Percentiles rank a stretch among this genome's conserved stretches.
phyloP scores from a whole-genome alignment of 2,113 vertebrate genomes.

The Recurvirostra avosetta region DNA sequence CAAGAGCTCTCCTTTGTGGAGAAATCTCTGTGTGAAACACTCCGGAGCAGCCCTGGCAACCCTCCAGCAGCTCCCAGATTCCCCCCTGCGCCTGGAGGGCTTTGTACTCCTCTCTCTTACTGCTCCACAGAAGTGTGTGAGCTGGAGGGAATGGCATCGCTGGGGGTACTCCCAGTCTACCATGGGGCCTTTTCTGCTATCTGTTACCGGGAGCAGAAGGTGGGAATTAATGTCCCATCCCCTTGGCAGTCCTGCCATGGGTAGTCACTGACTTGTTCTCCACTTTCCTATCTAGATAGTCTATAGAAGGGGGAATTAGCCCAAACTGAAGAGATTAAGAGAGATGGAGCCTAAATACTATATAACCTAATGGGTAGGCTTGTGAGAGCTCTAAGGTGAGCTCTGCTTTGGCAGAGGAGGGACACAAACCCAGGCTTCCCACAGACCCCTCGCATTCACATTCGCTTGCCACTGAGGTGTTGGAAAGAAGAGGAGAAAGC shows the following conservation, averaged over 20 bases:
- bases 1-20: background rate
- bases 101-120: background rate
- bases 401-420: background rate
- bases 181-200: background rate
- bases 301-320: background rate
- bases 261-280: background rate
- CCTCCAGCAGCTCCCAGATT: background rate
- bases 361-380: background rate
- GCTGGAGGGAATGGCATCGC: background rate
- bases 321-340: background rate
- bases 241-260: background rate
- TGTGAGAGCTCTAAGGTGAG: background rate
- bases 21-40: background rate
- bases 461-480: fast-evolving
- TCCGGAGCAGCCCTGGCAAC: background rate
- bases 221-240: background rate
- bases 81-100: background rate
- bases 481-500: background rate
- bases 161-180: background rate
- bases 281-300: background rate
- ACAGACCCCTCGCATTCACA: background rate
- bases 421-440: background rate
- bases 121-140: background rate
- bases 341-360: background rate
- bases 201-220: background rate